A percentile compares a stretch with the other conserved stretches of the same genome.
Conservation (phyloP, 2,113 vertebrate species). For the Cariama cristata region DNA sequence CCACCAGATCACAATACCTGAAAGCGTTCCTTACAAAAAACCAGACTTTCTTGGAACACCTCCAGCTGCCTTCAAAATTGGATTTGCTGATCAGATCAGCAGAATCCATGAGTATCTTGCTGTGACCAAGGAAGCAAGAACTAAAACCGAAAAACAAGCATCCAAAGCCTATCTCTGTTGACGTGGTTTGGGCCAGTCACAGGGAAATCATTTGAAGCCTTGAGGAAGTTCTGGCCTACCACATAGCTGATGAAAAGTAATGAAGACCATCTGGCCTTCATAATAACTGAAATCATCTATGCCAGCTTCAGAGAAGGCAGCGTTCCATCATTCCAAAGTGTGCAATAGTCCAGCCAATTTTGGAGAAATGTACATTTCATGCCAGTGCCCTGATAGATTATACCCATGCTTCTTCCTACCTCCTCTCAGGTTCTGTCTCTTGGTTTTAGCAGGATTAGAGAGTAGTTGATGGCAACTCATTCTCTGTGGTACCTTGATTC, state of each 20-base stretch:
- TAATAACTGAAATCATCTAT: constrained; percentile 33
- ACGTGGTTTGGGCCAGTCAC: background rate
- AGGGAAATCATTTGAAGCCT: background rate
- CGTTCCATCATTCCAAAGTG: constrained; percentile 11
- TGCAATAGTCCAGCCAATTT: background rate
- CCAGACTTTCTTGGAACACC: background rate
- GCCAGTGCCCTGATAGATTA: background rate
- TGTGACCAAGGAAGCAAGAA: background rate
- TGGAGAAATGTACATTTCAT: background rate
- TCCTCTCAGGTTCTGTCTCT: background rate
- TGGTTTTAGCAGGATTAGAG: background rate
- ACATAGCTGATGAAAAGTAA: constrained; percentile 27
- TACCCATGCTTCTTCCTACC: background rate
- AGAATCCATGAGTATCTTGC: background rate
- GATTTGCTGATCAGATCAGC: background rate
- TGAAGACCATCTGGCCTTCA: constrained; percentile 46
- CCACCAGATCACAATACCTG: background rate
- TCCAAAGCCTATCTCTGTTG: background rate
- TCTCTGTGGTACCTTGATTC: background rate
- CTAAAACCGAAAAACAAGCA: background rate
- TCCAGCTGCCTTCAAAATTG: background rate
- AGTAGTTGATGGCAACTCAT: background rate
- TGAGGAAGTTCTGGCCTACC: constrained; percentile 42
- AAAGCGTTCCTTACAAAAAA: background rate
- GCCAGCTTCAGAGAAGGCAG: constrained; percentile 24